Base-by-base conservation (phyloP, 2,888 invertebrate species). In the Pyrrhosoma nymphula region DNA sequence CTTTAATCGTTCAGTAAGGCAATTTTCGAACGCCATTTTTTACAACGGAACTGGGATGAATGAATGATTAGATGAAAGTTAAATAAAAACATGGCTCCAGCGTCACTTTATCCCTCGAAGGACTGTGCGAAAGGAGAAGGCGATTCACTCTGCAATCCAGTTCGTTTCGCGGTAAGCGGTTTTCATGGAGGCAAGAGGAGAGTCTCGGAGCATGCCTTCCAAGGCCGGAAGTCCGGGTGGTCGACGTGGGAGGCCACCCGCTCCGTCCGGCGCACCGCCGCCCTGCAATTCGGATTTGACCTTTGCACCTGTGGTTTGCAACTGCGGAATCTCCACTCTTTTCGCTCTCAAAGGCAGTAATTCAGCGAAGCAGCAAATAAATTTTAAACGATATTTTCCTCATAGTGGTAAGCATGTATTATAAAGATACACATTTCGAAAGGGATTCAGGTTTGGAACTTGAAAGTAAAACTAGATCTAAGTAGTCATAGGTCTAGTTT, bases 171-270 rank as follows among this genome's bases (percentile, higher is more conserved):
- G 30, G n/a, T n/a, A 16, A 18, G 23, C 30, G 69, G 23, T 82
- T 82, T 69, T 14, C 69, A n/a, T n/a, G 69, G n/a, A 8, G 60
- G 60, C 69, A 26, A 23, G 4, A 26, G 69, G 69, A 23, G 14
- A 35, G 82, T 35, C 30, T 23, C 16, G 82, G 30, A 82, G 82
- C 82, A 14, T 82, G 82, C 82, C 30, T 82, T 35, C 82, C 82
- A 82, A 82, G 82, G 82, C 82, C 82, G 82, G 82, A 82, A 82
- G 82, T 82, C 82, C 82, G 35, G 82, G 82, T 35, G 23, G 82
- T 82, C 82, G 82, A 82, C 82, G 82, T 82, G 82, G 30, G 82
- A 35, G 82, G 82, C 35, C 82, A 35, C 26, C 82, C 30, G 16
- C 30, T 26, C 16, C 16, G 30, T 10, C 82, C 26, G 69, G 26